phyloP scores from a whole-genome alignment of 2,113 vertebrate genomes.

The Canis aureus region DNA sequence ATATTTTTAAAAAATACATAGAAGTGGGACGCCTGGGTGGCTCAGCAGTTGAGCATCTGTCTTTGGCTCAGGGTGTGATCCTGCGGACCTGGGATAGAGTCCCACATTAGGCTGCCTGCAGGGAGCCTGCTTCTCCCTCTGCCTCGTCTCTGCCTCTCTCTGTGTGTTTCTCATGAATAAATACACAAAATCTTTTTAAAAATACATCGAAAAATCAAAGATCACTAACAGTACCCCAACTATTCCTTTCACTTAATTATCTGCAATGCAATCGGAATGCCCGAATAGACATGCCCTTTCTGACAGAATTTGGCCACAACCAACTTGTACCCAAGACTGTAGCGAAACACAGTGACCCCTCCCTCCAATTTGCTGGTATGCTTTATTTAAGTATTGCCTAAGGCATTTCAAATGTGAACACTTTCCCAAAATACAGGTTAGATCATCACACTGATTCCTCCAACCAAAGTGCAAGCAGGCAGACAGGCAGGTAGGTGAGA shows the following conservation, averaged over 20 bases:
- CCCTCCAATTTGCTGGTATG: no score
- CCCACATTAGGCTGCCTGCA: no score
- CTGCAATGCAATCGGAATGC: background rate
- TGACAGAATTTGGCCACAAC: background rate
- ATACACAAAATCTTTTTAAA: background rate
- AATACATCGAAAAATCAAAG: accelerated
- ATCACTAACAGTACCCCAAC: no score
- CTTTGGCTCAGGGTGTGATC: no score
- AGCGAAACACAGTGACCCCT: background rate
- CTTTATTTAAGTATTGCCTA: background rate
- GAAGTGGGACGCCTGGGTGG: no score
- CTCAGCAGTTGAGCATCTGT: no score
- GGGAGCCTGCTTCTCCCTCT: no score
- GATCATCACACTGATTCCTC: background rate
- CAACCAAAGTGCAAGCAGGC: background rate
- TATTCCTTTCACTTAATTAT: background rate
- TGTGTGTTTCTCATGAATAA: no score
- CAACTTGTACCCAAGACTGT: background rate
- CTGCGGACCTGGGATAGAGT: no score
- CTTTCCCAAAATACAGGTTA: background rate
- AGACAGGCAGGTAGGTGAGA: background rate
- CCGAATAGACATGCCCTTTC: background rate
- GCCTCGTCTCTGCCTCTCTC: no score
- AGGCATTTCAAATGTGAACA: background rate
- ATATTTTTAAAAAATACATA: background rate